A percentile compares a stretch with the other conserved stretches of the same genome.
Evolutionary conservation across 2,888 invertebrate species (phyloP).

Genomic region (Oxyteleia sp.): DNA sequence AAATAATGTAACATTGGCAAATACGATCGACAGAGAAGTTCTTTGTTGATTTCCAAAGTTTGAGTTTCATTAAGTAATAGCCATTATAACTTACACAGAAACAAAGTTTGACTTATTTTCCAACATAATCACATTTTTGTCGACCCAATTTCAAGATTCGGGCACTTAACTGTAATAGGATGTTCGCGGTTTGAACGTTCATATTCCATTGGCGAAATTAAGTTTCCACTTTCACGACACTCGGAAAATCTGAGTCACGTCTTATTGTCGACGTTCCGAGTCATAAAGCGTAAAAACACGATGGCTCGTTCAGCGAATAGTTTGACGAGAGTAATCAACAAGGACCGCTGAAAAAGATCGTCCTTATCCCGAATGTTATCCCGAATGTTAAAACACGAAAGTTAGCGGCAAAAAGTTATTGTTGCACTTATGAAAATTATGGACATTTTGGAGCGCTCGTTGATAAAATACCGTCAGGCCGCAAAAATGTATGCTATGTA

Average conservation of each 20-base stretch:
- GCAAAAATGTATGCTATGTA: neutral
- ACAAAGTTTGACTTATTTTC: constrained; percentile 60
- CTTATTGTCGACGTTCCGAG: constrained; percentile 58
- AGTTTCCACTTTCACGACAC: constrained; percentile 55
- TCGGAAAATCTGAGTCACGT: constrained; percentile 60
- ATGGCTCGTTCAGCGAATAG: constrained; percentile 45
- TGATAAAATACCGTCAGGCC: neutral
- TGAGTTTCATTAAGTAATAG: constrained; percentile 31
- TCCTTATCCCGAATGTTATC: constrained; percentile 16
- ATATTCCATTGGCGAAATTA: constrained; percentile 68
- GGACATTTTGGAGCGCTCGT: neutral
- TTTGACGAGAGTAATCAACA: constrained; percentile 59
- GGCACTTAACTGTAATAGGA: constrained; percentile 47
- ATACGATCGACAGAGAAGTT: neutral
- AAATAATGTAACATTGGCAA: no score
- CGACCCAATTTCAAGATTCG: constrained; percentile 43
- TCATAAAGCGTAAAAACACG: constrained; percentile 62
- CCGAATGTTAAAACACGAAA: no score
- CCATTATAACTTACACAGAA: constrained; percentile 29
- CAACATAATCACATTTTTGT: constrained; percentile 45
- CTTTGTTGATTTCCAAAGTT: constrained; percentile 30
- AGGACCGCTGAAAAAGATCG: constrained; percentile 7
- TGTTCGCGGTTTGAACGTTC: constrained; percentile 57
- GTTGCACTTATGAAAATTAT: constrained; percentile 14
- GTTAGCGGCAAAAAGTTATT: constrained; percentile 9